phyloP scores from a whole-genome alignment of 2,113 vertebrate species.

The Miniopterus natalensis region DNA sequence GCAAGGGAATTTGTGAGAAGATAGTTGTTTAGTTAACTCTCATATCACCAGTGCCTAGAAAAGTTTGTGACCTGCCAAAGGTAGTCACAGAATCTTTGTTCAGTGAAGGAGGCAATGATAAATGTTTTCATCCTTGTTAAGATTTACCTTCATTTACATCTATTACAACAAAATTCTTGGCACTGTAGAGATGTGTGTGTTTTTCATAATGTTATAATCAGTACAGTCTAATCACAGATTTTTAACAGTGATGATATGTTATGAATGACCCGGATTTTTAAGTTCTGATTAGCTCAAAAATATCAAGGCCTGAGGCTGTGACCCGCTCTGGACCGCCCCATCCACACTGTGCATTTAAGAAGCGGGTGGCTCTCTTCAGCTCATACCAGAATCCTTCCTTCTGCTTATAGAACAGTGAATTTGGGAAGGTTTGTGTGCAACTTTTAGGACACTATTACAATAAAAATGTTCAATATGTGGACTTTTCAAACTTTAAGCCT shows the following conservation, averaged over 20 bases:
- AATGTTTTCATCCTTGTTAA: slow-evolving; percentile 2
- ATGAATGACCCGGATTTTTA: neutral
- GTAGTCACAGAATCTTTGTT: slow-evolving; percentile 9
- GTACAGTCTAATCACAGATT: neutral
- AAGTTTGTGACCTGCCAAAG: neutral
- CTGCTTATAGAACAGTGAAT: neutral
- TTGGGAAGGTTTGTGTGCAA: neutral
- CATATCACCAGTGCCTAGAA: neutral
- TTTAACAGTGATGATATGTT: neutral
- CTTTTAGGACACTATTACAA: neutral
- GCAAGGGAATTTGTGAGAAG: neutral
- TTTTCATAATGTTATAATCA: slow-evolving; percentile 20
- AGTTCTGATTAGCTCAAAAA: neutral
- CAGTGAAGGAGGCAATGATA: neutral
- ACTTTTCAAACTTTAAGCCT: neutral
- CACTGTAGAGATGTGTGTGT: neutral
- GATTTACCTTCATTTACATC: neutral
- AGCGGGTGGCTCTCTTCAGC: neutral
- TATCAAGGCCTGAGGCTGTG: neutral
- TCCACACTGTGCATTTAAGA: neutral
- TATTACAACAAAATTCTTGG: neutral
- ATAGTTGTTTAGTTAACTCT: neutral
- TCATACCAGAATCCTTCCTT: neutral
- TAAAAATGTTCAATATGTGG: neutral
- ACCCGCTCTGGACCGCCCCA: neutral